Evolutionary conservation across 2,797 vertebrate genomes (phyloP).

Genomic region (Diplodus puntazzo): DNA sequence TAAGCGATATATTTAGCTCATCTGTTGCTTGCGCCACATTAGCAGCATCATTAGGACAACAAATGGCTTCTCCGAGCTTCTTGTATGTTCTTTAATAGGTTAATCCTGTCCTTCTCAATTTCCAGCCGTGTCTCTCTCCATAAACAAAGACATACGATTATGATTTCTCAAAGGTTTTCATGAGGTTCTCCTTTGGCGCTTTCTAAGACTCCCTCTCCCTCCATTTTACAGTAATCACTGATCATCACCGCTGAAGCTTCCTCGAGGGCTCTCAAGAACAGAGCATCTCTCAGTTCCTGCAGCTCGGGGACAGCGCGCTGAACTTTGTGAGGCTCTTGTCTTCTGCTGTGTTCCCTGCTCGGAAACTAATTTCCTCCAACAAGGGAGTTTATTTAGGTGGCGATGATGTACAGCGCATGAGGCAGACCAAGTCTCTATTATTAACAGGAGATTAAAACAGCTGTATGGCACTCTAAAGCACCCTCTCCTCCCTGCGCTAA

Average conservation of each 20-base stretch:
- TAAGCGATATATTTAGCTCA: slow-evolving; percentile 82
- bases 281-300: slow-evolving; percentile 69
- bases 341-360: slow-evolving; percentile 71
- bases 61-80: slow-evolving; percentile 71
- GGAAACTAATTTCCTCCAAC: slow-evolving; percentile 82
- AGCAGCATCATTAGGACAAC: slow-evolving; percentile 76
- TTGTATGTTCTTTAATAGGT: slow-evolving; percentile 60
- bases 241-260: slow-evolving; percentile 75
- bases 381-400: slow-evolving; percentile 83
- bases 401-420: slow-evolving; percentile 85
- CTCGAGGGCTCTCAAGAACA: slow-evolving; percentile 72
- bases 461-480: slow-evolving; percentile 95
- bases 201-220: slow-evolving; percentile 61
- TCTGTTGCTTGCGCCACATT: slow-evolving; percentile 79
- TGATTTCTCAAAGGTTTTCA: slow-evolving; percentile 49
- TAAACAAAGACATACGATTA: slow-evolving; percentile 66
- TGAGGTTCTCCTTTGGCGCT: slow-evolving; percentile 58
- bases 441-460: slow-evolving; percentile 98
- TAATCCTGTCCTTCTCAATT: slow-evolving; percentile 70
- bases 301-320: slow-evolving; percentile 65
- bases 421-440: slow-evolving; percentile 90
- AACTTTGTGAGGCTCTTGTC: slow-evolving; percentile 80
- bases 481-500: slow-evolving; percentile 90
- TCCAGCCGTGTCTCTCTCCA: slow-evolving; percentile 41
- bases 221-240: slow-evolving; percentile 77